Percentiles rank a stretch among this genome's conserved stretches.
These are phyloP conservation scores for Haemorhous mexicanus DNA, from an alignment of 2,113 vertebrate genomes.

Conservation along the genomic window DNA sequence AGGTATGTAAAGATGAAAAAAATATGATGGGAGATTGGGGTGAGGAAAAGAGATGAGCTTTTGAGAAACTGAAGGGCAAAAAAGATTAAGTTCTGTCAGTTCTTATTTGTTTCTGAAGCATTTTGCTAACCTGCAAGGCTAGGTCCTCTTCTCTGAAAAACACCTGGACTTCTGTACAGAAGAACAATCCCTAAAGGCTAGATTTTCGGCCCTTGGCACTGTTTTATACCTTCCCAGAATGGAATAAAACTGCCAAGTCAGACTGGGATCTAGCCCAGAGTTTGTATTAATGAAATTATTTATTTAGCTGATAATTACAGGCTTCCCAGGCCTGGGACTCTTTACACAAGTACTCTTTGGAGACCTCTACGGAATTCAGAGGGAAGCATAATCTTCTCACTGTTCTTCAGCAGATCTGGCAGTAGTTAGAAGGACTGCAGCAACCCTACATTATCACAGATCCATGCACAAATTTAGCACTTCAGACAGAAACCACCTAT, in stretches of 20 bases:
- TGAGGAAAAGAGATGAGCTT: not conserved
- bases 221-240: not conserved
- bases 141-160: not conserved
- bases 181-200: not conserved
- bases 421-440: not conserved
- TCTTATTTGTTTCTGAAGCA: slow-evolving; percentile 8
- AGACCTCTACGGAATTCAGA: slow-evolving; percentile 12
- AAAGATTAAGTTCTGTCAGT: not conserved
- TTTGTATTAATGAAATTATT: slow-evolving; percentile 51
- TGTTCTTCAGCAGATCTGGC: not conserved
- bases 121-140: not conserved
- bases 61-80: not conserved
- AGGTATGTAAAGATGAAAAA: slow-evolving; percentile 38
- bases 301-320: slow-evolving; percentile 40
- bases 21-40: not conserved
- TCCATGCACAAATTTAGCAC: not conserved
- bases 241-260: slow-evolving; percentile 18
- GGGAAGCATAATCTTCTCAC: not conserved
- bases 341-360: not conserved
- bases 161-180: not conserved
- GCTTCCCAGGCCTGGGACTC: not conserved
- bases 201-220: not conserved
- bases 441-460: not conserved
- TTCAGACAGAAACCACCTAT: slow-evolving; percentile 3
- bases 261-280: not conserved